phyloP scores from a whole-genome alignment of 2,888 invertebrate genomes.

The Clunio marinus region DNA sequence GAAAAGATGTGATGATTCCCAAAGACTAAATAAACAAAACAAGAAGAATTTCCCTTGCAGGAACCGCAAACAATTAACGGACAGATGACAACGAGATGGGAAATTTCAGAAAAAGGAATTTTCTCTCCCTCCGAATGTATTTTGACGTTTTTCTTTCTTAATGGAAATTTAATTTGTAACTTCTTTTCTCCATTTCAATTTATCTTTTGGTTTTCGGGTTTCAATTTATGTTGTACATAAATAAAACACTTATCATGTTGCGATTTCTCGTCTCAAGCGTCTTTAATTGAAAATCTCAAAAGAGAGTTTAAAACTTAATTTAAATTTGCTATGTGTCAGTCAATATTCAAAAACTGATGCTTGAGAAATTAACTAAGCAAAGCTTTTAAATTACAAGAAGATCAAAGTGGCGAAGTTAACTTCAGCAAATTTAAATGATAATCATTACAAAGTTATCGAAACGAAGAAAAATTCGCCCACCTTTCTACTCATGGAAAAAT shows the following conservation, averaged over 20 bases:
- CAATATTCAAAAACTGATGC: too few relatives aligned
- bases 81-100: conserved; percentile 19
- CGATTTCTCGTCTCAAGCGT: not conserved
- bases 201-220: not conserved
- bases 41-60: not conserved
- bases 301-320: too few relatives aligned
- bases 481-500: too few relatives aligned
- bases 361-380: too few relatives aligned
- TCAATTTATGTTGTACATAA: not conserved
- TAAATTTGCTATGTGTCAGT: too few relatives aligned
- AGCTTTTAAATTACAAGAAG: too few relatives aligned
- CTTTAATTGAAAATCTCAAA: too few relatives aligned
- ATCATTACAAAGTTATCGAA: too few relatives aligned
- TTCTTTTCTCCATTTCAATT: not conserved
- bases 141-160: too few relatives aligned
- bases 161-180: conserved; percentile 12
- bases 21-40: not conserved
- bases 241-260: not conserved
- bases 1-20: not conserved
- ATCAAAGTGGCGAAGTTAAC: too few relatives aligned
- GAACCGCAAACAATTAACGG: conserved; percentile 9
- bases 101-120: not conserved
- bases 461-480: too few relatives aligned
- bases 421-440: too few relatives aligned
- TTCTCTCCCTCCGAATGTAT: not conserved